Evolutionary conservation across 2,888 invertebrate species (phyloP).

Genomic region (Corythucha ciliata): DNA sequence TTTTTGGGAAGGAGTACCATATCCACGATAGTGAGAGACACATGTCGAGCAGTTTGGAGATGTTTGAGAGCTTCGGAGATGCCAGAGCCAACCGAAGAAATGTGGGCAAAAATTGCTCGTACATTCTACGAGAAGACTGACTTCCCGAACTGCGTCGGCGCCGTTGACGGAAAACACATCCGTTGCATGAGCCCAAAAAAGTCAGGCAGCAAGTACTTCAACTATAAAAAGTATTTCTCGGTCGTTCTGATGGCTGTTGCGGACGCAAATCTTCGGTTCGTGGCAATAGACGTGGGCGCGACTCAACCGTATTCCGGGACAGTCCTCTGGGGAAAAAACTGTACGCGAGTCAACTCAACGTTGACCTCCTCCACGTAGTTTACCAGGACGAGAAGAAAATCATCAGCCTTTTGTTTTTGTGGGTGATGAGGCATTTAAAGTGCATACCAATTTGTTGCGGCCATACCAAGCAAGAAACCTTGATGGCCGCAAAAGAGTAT

Average conservation of each 20-base stretch:
- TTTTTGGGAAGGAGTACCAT: constrained; percentile 16
- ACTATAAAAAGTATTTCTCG: constrained; percentile 11
- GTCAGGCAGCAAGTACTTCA: not conserved
- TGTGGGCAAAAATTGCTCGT: constrained; percentile 15
- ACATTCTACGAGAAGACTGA: constrained; percentile 18
- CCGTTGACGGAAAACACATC: constrained; percentile 12
- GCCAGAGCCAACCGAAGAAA: constrained; percentile 15
- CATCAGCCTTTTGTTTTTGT: constrained; percentile 32
- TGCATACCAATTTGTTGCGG: constrained; percentile 31
- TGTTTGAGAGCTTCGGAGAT: constrained; percentile 12
- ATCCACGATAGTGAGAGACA: constrained; percentile 16
- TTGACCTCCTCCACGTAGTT: constrained; percentile 24
- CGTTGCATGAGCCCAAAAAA: not conserved
- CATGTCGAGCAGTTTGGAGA: constrained; percentile 19
- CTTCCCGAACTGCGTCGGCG: constrained; percentile 5
- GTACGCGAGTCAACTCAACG: constrained; percentile 23
- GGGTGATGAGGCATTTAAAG: constrained; percentile 37
- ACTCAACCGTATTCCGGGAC: constrained; percentile 21
- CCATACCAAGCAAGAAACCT: constrained; percentile 33
- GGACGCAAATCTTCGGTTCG: constrained; percentile 2
- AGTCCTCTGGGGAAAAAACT: constrained; percentile 27
- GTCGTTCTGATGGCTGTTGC: constrained; percentile 2
- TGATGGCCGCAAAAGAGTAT: constrained; percentile 32
- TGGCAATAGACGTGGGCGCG: not conserved
- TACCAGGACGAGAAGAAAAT: constrained; percentile 20